Evolutionary conservation across 2,113 vertebrate genomes (phyloP), one percentile per base, ranked within the genome.

Genomic region (Hucho hucho): DNA sequence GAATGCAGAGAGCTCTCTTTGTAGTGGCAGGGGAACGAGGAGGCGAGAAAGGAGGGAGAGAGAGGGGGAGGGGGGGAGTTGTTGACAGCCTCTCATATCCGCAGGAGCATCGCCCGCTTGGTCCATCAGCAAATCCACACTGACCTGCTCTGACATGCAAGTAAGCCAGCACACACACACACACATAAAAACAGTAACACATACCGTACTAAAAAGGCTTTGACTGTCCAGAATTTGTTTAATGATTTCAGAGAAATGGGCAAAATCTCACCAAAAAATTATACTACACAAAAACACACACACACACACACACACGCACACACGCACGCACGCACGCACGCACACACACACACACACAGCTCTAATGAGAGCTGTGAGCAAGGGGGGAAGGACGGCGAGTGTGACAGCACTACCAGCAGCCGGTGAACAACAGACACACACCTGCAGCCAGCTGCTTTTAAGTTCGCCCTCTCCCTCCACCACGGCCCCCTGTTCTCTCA

Each of bases 301-400:
- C 28, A 32, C 29, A 29, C 64, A 13, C 64, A 14, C 64, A 14
- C 64, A 28, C 64, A 65, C 64, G 29, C 64, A 65, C 64, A 65
- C 61, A 73, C 81, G 72, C 70, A 78, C 75, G 79, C 82, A 87
- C 72, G 85, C 84, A 79, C 82, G 82, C 76, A 69, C 78, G 81
- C 83, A 84, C 83, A 83, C 49, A 12, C 22, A 66, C 63, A 37
- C 78, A 71, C 79, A 20, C 64, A 9, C 59, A 22, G 46, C 4
- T 76, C 70, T 53, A 18, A 16, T 53, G 49, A 18, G 49, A 14
- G 14, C 9, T 43, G 37, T 43, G 37, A 43, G 37, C 9, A 2
- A 43, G 37, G 9, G 37, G 6, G 9, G 37, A 43, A 9, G 37
- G 37, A 37, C 37, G 6, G 37, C 1, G 37, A 43, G 37, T 2